A percentile compares a stretch with the other conserved stretches of the same genome.
Conservation (phyloP, 2,797 vertebrate species). For the Gallinago solitaria region DNA sequence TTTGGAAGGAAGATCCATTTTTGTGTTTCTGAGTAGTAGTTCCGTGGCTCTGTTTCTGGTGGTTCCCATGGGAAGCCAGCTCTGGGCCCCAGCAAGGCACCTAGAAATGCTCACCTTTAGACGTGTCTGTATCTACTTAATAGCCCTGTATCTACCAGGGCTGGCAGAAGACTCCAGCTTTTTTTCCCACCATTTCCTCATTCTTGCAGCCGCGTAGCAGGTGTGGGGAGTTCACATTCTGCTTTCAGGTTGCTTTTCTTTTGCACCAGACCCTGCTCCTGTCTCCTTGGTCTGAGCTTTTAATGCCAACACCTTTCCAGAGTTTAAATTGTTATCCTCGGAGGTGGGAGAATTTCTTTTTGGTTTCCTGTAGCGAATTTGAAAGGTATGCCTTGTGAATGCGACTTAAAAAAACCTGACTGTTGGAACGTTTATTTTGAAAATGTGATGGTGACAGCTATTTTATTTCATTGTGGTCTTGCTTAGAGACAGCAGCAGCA, state of each 20-base stretch:
- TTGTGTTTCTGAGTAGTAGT: fast-evolving
- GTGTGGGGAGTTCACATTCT: fast-evolving
- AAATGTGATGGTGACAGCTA: fast-evolving
- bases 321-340: fast-evolving
- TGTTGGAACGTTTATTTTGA: fast-evolving
- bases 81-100: neutral
- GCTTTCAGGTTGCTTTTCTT: fast-evolving
- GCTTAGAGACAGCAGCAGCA: neutral
- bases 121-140: fast-evolving
- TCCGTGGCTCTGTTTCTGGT: neutral
- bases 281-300: neutral
- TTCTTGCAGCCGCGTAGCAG: fast-evolving
- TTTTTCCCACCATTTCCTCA: fast-evolving
- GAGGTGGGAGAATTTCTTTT: neutral
- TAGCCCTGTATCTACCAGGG: too few species aligned
- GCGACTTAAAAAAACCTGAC: neutral
- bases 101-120: neutral
- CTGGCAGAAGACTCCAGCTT: fast-evolving
- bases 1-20: fast-evolving
- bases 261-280: neutral
- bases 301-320: neutral
- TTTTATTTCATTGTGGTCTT: fast-evolving
- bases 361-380: neutral
- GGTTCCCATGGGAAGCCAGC: fast-evolving
- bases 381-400: fast-evolving